A percentile compares a stretch with the other conserved stretches of the same genome.
phyloP scores from a whole-genome alignment of 2,797 vertebrate species.

The Clarias platycephalus region DNA sequence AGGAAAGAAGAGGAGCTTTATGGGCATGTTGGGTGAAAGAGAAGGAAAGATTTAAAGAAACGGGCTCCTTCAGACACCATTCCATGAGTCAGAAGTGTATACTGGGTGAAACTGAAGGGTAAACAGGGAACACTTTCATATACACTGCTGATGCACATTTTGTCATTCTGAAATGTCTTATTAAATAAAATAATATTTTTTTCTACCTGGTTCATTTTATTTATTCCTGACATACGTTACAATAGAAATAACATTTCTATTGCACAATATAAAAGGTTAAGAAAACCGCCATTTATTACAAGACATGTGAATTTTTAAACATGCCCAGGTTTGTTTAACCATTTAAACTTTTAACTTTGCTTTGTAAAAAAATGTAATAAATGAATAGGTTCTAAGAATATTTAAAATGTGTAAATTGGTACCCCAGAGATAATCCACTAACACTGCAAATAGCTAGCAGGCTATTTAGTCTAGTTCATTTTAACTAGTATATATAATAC shows the following conservation, averaged over 20 bases:
- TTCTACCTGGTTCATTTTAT: slow-evolving; percentile 2
- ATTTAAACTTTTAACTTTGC: not conserved
- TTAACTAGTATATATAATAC: not conserved
- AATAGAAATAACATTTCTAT: not conserved
- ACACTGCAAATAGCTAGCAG: not conserved
- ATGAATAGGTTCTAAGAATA: not conserved
- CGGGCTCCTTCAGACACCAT: slow-evolving; percentile 4
- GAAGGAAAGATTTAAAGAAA: slow-evolving; percentile 35
- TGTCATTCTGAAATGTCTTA: slow-evolving; percentile 33
- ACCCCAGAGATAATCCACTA: not conserved
- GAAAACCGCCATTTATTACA: not conserved
- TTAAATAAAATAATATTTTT: slow-evolving; percentile 35
- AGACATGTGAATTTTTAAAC: not conserved
- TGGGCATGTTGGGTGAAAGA: slow-evolving; percentile 52
- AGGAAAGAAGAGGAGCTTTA: slow-evolving; percentile 47
- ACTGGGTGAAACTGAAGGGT: not conserved
- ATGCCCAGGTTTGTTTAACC: not conserved
- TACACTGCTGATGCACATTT: slow-evolving; percentile 49
- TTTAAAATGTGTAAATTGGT: not conserved
- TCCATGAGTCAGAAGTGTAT: slow-evolving; percentile 13
- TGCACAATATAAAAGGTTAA: not conserved
- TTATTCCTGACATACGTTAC: not conserved
- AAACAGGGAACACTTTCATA: slow-evolving; percentile 25
- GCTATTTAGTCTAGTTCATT: not conserved
- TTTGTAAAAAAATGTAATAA: not conserved